Percentiles rank a stretch among this genome's conserved stretches.
Conservation (phyloP, 2,113 vertebrate genomes). For the Pollachius pollachius region DNA sequence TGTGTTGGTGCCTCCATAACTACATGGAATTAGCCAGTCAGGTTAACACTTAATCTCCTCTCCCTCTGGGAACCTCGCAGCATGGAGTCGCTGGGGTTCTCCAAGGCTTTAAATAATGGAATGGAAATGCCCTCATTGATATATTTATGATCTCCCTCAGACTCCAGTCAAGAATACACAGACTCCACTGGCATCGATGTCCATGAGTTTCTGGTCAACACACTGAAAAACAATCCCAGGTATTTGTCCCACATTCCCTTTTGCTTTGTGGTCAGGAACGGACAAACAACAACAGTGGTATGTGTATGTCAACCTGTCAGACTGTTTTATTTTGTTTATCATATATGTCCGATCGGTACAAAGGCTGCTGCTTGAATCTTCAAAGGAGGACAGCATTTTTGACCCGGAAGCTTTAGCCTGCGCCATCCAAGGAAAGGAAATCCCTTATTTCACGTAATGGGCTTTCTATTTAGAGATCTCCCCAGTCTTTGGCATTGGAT, state of each 20-base stretch:
- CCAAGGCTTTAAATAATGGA: no score
- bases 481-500: background rate
- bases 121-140: no score
- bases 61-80: no score
- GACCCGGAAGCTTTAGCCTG: background rate
- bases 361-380: no score
- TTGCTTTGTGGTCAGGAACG: background rate
- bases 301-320: no score
- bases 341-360: background rate
- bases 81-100: no score
- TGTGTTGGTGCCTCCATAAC: constrained; percentile 6
- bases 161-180: constrained; percentile 99
- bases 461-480: constrained; percentile 2
- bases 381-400: no score
- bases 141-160: constrained; percentile 59
- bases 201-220: constrained; percentile 99
- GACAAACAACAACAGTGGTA: no score
- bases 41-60: background rate
- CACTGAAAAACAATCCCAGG: constrained; percentile 99
- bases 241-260: constrained; percentile 51
- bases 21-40: constrained; percentile 10
- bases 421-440: background rate
- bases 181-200: constrained; percentile 99
- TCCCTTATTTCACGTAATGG: constrained; percentile 4
- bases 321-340: no score